Base-by-base conservation (phyloP, 2,113 vertebrate genomes). In the Paracyprichromis sp. region DNA sequence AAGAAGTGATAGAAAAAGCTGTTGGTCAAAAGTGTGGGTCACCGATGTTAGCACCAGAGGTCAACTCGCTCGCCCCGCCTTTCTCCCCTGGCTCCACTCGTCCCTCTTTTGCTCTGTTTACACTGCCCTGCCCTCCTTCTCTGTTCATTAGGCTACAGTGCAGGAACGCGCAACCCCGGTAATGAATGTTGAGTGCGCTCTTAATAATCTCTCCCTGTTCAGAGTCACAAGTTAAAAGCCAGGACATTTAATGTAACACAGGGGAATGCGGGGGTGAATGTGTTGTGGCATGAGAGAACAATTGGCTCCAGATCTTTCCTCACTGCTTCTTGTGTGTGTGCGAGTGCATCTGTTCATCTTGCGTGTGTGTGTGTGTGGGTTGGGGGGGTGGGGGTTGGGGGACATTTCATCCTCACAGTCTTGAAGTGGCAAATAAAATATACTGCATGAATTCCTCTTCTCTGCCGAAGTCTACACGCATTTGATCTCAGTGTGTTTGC, bases 381-480 rank as follows among this genome's bases (percentile, higher is more conserved):
- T 1, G 7, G 4, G 7, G 7, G 5, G 5, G 3, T 1, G 8
- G 79, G 87, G 69, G 43, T 6, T 29, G 79, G 12, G 59, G 16
- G 69, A 82, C 87, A 88, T 90, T 84, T 90, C 47, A 66, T 86
- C 71, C 16, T 26, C 78, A 82, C 45, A 76, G 61, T 87, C 73
- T 91, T 91, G 85, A 92, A 90, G 85, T 92, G 89, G 85, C 79
- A 83, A 83, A 91, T 84, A 47, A 87, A 61, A 84, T 59, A 90
- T 36, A 53, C 63, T 9, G 63, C 80, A 61, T n/a, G 36, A 80
- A 89, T 85, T 86, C 82, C 78, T 93, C 40, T 34, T 57, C 61
- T 80, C 59, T 86, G 52, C 24, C 38, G 52, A 73, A 89, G 85
- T 81, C 89, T 45, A 9, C 52, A 47, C 76, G 36, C 87, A 79